phyloP scores from a whole-genome alignment of 2,797 vertebrate genomes.

The Sebastes itinus region DNA sequence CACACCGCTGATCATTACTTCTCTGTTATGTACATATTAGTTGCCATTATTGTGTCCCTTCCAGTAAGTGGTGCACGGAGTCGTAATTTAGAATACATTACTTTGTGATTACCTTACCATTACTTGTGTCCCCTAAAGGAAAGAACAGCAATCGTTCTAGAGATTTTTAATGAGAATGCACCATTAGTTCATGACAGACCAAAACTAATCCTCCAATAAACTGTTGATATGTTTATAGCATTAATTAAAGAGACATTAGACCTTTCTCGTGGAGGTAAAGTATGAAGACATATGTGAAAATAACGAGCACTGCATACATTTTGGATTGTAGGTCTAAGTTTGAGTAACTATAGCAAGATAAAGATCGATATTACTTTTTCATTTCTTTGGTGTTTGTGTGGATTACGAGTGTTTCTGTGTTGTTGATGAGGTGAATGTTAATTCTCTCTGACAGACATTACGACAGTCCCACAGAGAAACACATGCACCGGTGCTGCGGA shows the following conservation, averaged over 20 bases:
- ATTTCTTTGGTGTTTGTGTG: not conserved
- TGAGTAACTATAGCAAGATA: not conserved
- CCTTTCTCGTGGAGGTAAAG: not conserved
- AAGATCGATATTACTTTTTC: not conserved
- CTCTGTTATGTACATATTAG: not conserved
- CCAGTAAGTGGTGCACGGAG: not conserved
- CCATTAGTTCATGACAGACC: not conserved
- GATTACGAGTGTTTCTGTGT: not conserved
- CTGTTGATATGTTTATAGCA: not conserved
- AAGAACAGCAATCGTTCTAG: not conserved
- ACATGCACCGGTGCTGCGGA: not conserved
- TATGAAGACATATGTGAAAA: not conserved
- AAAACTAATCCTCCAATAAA: not conserved
- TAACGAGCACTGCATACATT: not conserved
- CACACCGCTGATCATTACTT: not conserved
- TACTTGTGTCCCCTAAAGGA: not conserved
- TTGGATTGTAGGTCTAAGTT: not conserved
- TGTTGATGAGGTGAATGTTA: constrained; percentile 32
- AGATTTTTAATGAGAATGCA: constrained; percentile 3
- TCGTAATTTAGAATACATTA: constrained; percentile 1
- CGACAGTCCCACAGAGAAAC: constrained; percentile 20
- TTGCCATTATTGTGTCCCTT: not conserved
- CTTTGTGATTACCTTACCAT: not conserved
- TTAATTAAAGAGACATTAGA: not conserved
- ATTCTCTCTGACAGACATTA: constrained; percentile 31